Base-by-base conservation (phyloP, 2,113 vertebrate genomes). In the Rhipidura dahli region DNA sequence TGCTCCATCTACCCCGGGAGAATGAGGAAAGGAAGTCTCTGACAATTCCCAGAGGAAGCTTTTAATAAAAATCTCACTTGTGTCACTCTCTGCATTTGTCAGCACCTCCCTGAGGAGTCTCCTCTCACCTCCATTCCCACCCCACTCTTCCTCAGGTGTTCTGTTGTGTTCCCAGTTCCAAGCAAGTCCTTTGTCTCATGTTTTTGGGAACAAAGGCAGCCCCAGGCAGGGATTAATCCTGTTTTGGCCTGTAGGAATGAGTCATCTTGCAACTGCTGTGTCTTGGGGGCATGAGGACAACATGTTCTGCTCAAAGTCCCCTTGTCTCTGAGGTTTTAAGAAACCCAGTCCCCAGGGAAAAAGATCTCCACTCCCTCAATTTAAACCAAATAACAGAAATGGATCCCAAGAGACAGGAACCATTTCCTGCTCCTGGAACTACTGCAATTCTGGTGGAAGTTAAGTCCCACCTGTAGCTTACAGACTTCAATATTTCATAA, bases 341-440 rank as follows among this genome's bases (percentile, higher is more conserved):
- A 35, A 73, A 70, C 21, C 40, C 45, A 31, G 20, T 15, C 53
- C 39, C n/a, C 31, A 76, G 35, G 47, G 26, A 49, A 64, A 33
- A 20, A 35, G 3, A 33, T 65, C 87, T 78, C n/a, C 24, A 22
- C 24, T 51, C n/a, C 30, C 21, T 72, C 35, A 33, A 8, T 0
- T 1, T 42, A 10, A 60, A 61, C 26, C 40, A 54, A 59, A 20
- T 8, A 26, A n/a, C 1, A 4, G 0, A 2, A 45, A 10, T 17
- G 45, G 12, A 45, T 81, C 51, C 35, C 30, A 18, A 28, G 31
- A 18, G 30, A 49, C 15, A 39, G 53, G 31, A 79, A 11, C 7
- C 51, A 35, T 49, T 40, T 71, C 50, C 63, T 65, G 31, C 61
- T 70, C 27, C 44, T n/a, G 71, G 51, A 14, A 1, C 22, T 47